These are phyloP conservation scores for Sebastes cheni DNA, from an alignment of 2,797 vertebrate species.

Conservation along the genomic window DNA sequence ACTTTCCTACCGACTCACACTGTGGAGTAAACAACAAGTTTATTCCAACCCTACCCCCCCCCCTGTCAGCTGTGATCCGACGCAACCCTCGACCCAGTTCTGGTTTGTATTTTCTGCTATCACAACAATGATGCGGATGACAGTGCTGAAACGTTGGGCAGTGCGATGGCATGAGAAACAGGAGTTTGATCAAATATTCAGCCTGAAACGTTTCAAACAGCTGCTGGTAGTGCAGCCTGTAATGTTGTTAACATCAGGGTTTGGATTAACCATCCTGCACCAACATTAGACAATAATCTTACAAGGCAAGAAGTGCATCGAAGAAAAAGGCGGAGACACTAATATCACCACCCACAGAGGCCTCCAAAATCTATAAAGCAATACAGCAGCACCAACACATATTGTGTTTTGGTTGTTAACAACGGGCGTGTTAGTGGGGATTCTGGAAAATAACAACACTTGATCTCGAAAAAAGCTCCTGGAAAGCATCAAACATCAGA, in stretches of 20 bases:
- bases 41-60: neutral
- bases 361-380: slow-evolving; percentile 28
- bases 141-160: neutral
- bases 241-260: neutral
- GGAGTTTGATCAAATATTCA: slow-evolving; percentile 11
- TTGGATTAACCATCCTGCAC: neutral
- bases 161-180: neutral
- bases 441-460: neutral
- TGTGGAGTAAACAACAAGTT: slow-evolving; percentile 38
- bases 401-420: neutral
- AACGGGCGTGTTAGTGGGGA: neutral
- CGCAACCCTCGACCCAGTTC: slow-evolving; percentile 12
- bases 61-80: slow-evolving; percentile 14
- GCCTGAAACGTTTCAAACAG: neutral
- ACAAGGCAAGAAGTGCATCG: neutral
- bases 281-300: neutral
- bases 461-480: neutral
- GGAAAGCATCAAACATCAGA: neutral
- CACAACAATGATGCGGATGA: neutral
- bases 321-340: neutral
- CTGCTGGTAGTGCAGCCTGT: neutral
- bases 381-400: slow-evolving; percentile 6
- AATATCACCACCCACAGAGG: slow-evolving; percentile 28
- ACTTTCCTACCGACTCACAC: neutral
- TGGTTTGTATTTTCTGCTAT: neutral